Evolutionary conservation across 2,113 vertebrate genomes (phyloP).

Genomic region (Garra rufa): DNA sequence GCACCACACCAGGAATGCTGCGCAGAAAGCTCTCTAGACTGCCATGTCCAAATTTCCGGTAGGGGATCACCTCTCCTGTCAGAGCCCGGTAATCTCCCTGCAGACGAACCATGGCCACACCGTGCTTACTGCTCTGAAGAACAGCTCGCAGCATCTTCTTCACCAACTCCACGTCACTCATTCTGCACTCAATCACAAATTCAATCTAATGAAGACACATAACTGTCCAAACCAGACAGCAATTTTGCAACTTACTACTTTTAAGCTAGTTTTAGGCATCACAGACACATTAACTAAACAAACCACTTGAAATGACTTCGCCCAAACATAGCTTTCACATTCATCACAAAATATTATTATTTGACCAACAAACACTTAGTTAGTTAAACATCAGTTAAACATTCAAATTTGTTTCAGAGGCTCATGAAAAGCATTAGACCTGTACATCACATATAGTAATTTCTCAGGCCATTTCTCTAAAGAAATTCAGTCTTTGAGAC

Average conservation of each 20-base stretch:
- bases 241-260: not conserved
- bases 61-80: constrained; percentile 87
- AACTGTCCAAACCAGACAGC: not conserved
- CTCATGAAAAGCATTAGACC: too few relatives aligned
- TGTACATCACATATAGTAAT: too few relatives aligned
- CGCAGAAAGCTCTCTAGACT: constrained; percentile 82
- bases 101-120: constrained; percentile 78
- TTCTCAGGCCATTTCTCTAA: too few relatives aligned
- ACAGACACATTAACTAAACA: not conserved
- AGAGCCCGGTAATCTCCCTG: constrained; percentile 83
- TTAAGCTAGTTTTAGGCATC: not conserved
- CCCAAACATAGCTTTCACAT: too few relatives aligned
- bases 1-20: constrained; percentile 86
- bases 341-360: too few relatives aligned
- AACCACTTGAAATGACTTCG: too few relatives aligned
- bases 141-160: constrained; percentile 88
- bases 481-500: too few relatives aligned
- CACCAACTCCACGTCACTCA: constrained; percentile 81
- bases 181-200: constrained; percentile 66
- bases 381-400: too few relatives aligned
- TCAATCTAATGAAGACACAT: not conserved
- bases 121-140: constrained; percentile 85
- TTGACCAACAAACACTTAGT: too few relatives aligned
- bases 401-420: too few relatives aligned
- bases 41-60: constrained; percentile 79